phyloP scores from a whole-genome alignment of 2,888 invertebrate genomes.

The Argyresthia goedartella region DNA sequence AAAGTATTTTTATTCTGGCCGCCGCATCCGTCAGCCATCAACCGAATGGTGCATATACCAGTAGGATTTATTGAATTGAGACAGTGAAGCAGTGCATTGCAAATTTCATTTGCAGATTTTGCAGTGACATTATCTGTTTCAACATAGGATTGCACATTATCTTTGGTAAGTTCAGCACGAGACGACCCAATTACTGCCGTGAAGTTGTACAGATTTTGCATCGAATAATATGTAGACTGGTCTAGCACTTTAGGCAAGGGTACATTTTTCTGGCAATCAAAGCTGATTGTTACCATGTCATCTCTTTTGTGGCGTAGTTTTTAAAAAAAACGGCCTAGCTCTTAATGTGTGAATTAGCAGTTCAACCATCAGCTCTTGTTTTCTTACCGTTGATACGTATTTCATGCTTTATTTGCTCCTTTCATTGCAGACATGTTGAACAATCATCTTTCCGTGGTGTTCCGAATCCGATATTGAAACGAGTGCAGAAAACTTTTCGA shows the following conservation, averaged over 20 bases:
- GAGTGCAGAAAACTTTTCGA: constrained; percentile 10
- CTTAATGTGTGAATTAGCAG: neutral
- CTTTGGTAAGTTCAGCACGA: neutral
- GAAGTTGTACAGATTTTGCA: constrained; percentile 9
- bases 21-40: constrained; percentile 4
- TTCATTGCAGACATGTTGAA: constrained; percentile 11
- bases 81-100: constrained; percentile 7
- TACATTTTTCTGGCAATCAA: constrained; percentile 2
- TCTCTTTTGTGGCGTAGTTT: neutral
- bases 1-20: constrained; percentile 4
- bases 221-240: constrained; percentile 6
- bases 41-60: neutral
- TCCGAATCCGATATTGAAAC: constrained; percentile 13
- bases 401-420: constrained; percentile 8
- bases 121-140: constrained; percentile 10
- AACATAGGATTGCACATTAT: constrained; percentile 10
- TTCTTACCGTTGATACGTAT: too few relatives aligned
- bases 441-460: constrained; percentile 12
- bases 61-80: neutral
- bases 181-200: constrained; percentile 7
- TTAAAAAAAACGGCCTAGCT: neutral
- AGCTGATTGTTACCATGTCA: neutral
- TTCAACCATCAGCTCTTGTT: neutral
- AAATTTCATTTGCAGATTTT: constrained; percentile 5
- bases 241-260: constrained; percentile 10